Percentiles rank a stretch among this genome's conserved stretches.
phyloP scores from a whole-genome alignment of 2,113 vertebrate genomes.

The Dascyllus trimaculatus region DNA sequence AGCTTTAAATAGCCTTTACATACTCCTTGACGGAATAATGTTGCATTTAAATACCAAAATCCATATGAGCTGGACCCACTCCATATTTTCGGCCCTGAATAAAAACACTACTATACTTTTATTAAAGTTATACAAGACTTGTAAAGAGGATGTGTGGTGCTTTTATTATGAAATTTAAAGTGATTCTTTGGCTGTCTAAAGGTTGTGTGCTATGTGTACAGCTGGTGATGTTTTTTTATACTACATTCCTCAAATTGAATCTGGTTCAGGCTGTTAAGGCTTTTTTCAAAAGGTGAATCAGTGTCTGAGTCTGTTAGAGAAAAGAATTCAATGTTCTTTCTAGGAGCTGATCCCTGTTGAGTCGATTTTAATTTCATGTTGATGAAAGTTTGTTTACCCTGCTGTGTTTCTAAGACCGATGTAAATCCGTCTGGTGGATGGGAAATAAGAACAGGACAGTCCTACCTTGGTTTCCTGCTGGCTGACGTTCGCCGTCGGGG shows the following conservation, averaged over 20 bases:
- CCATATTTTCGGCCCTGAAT: background rate
- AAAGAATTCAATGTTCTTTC: conserved; percentile 4
- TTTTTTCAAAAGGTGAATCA: conserved; percentile 5
- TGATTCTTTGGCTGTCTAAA: background rate
- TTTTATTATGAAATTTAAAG: background rate
- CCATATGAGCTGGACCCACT: background rate
- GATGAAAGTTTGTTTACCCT: conserved; percentile 25
- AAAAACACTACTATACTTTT: background rate
- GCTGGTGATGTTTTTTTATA: conserved; percentile 7
- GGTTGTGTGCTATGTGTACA: background rate
- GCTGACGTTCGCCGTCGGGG: conserved; percentile 71
- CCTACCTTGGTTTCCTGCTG: conserved; percentile 86
- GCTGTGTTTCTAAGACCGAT: background rate
- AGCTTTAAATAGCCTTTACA: background rate
- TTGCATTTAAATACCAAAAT: background rate
- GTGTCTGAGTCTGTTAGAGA: background rate
- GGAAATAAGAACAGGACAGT: conserved; percentile 6
- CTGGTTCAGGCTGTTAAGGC: background rate
- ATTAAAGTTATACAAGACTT: background rate
- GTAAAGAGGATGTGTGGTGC: background rate
- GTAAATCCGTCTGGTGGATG: background rate
- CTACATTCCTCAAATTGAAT: background rate
- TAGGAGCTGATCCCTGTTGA: conserved; percentile 9
- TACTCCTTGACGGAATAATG: background rate
- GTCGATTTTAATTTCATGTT: conserved; percentile 6